These are phyloP conservation scores for Drosophila prolongata DNA, from an alignment of 2,888 invertebrate genomes.

Conservation along the genomic window DNA sequence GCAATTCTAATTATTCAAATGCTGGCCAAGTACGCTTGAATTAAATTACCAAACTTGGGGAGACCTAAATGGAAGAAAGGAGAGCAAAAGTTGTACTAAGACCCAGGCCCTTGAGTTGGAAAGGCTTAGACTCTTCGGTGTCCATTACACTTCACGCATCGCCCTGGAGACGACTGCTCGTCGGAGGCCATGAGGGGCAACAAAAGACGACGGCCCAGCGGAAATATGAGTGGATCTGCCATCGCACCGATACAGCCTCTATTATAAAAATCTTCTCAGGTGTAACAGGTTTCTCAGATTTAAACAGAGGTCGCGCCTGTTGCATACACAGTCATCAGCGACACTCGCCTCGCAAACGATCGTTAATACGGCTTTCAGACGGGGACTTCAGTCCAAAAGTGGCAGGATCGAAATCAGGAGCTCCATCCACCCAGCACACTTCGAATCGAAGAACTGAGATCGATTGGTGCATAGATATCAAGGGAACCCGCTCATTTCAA, in stretches of 20 bases:
- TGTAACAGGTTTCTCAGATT: conserved; percentile 84
- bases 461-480: conserved; percentile 83
- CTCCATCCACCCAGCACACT: conserved; percentile 26
- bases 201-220: conserved; percentile 46
- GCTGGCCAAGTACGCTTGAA: conserved; percentile 68
- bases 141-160: conserved; percentile 55
- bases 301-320: conserved; percentile 69
- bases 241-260: conserved; percentile 44
- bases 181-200: conserved; percentile 36
- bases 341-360: conserved; percentile 53
- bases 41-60: conserved; percentile 68
- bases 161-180: conserved; percentile 11
- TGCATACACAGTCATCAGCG: conserved; percentile 60
- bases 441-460: conserved; percentile 82
- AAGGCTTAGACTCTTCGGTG: conserved; percentile 46
- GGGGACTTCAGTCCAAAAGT: neutral
- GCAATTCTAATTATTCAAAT: conserved; percentile 78
- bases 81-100: conserved; percentile 58
- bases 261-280: conserved; percentile 83
- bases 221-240: conserved; percentile 70
- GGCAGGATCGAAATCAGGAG: conserved; percentile 1
- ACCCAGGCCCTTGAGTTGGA: conserved; percentile 34
- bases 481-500: conserved; percentile 42
- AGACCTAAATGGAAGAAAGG: conserved; percentile 56
- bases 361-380: conserved; percentile 28